Evolutionary conservation across 2,113 vertebrate species (phyloP), one percentile per base, ranked within the genome.

Genomic region (Gopherus evgoodei): DNA sequence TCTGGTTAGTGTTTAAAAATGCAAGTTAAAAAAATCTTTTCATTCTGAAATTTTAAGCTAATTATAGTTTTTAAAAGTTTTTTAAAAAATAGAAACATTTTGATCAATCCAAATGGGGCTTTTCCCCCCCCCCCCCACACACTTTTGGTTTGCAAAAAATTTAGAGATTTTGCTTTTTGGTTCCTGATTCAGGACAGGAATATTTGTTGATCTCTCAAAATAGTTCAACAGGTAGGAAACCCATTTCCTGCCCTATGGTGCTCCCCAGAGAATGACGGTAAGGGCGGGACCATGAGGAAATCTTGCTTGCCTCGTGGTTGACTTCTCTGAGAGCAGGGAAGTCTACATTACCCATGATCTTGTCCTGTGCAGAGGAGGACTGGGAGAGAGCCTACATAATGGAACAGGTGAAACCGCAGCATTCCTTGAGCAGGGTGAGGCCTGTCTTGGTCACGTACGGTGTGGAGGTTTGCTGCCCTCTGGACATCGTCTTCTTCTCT

Each of bases 321-420:
- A 22, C 11, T 14, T 35, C 19, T 84, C 8, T 0, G 69, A 81
- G 44, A 25, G 19, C 52, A 50, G 29, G 84, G 89, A 52, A 0
- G 5, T 27, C 62, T 44, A 91, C 62, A 0, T 49, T 94, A 88
- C 96, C 86, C 97, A 1, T 3, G 72, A 90, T 53, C 82, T 7
- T 54, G 80, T 84, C 86, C 95, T 62, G 87, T 88, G 93, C 90
- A 65, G 38, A 52, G 83, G 76, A 59, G 89, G 86, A 25, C 25
- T 38, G 84, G 76, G 54, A 53, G 4, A 49, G 22, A 87, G 84
- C 86, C 97, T 99, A 99, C 99, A 99, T 99, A 96, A 99, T 91
- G 90, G 98, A 98, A 97, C 99, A 99, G 13, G 99, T 99, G 98
- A 99, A 99, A 93, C 99, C 99, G 24, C 99, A 99, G 97, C 99